Evolutionary conservation across 2,113 vertebrate species (phyloP).

Genomic region (Equus quagga): DNA sequence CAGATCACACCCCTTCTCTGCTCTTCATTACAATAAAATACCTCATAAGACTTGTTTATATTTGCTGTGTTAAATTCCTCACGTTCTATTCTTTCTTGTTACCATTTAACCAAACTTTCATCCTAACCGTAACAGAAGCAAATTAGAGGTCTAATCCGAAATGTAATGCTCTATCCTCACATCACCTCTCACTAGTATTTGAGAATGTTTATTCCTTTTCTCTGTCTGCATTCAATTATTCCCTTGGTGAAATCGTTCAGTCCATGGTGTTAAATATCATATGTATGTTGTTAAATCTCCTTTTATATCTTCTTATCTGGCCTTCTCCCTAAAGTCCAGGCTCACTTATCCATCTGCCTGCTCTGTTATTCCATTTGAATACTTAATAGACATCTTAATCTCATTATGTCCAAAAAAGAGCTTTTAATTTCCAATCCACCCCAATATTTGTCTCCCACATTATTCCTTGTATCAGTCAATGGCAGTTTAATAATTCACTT

Average conservation of each 20-base stretch:
- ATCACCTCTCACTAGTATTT: neutral
- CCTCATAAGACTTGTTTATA: neutral
- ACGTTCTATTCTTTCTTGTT: neutral
- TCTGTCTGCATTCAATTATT: neutral
- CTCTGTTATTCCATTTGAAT: neutral
- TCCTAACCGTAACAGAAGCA: neutral
- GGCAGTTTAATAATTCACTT: neutral
- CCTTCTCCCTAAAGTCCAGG: neutral
- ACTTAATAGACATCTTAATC: neutral
- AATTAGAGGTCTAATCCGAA: neutral
- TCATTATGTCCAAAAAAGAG: neutral
- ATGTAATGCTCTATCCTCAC: neutral
- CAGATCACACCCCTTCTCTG: neutral
- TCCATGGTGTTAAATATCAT: neutral
- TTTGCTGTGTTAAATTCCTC: neutral
- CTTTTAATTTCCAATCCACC: neutral
- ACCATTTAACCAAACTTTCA: neutral
- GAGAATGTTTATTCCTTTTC: neutral
- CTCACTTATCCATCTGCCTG: neutral
- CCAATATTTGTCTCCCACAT: neutral
- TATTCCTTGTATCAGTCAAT: neutral
- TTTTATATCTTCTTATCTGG: neutral
- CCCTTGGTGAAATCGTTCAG: neutral
- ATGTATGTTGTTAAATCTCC: neutral
- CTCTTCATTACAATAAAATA: neutral